Base-by-base conservation (phyloP, 2,797 vertebrate species). In the Sebastes oblongus region DNA sequence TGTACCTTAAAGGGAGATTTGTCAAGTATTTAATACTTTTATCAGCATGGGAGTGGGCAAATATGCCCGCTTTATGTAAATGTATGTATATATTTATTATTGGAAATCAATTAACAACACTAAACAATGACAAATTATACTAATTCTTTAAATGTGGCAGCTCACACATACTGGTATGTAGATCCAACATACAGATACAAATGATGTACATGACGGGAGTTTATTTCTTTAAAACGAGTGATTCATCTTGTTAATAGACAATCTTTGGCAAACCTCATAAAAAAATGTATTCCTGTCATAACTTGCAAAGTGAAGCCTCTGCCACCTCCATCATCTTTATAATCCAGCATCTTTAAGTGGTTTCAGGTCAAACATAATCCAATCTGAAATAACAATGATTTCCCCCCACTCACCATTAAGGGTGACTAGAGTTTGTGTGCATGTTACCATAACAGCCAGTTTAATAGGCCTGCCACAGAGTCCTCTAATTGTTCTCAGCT, bases 381-480 rank as follows among this genome's bases (percentile, higher is more conserved):
- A 6, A 39, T 29, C 11, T 50, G 2, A 76, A 76, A 29, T 13
- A 75, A 46, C 25, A 66, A 10, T 36, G 66, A 30, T 13, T 7
- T 61, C 54, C 25, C 20, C 29, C 8, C 9, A 39, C 36, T 39
- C 6, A 24, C 27, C 36, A 64, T 25, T 25, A 42, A 68, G 9
- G 10, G 62, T 72, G 67, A 11, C 62, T 30, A 32, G 22, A n/a
- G 81, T 89, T 89, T 91, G 89, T 93, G 83, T 88, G 66, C 34
- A 22, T 72, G 89, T 92, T 89, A 64, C 92, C 90, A 90, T 92
- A 81, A 87, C 90, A 91, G 66, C 86, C 82, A 78, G 72, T 82
- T 88, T 91, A 88, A 87, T 25, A 78, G 65, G 75, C 32, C 73
- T 83, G 25, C 13, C 42, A 56, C 36, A 73, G 1, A 68, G 75